Evolutionary conservation across 1,140 invertebrate genomes (phyloP).

Genomic region (Nasonia longicornis): DNA sequence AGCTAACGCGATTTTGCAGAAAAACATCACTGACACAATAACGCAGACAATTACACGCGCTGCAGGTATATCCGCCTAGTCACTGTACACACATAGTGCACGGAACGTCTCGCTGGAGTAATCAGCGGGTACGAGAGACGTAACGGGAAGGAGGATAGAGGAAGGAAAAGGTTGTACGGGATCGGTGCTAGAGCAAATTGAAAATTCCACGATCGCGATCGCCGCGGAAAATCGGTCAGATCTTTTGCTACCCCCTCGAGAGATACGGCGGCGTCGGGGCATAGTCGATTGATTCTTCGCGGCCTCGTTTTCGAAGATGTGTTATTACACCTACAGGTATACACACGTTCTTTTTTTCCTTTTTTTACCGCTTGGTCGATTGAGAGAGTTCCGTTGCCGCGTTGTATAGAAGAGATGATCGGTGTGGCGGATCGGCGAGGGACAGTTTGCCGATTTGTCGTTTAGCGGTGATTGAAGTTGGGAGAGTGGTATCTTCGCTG

Average conservation of each 20-base stretch:
- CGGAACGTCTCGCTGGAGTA: background rate
- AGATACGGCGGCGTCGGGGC: background rate
- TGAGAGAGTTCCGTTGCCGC: background rate
- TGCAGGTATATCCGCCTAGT: background rate
- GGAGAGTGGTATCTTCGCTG: background rate
- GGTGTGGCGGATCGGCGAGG: background rate
- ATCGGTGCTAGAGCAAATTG: background rate
- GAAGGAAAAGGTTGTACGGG: background rate
- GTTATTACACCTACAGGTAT: background rate
- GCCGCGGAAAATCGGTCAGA: conserved; percentile 16
- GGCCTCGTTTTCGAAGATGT: background rate
- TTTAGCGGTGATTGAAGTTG: background rate
- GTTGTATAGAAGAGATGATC: background rate
- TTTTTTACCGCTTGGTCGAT: background rate
- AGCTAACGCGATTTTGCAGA: conserved; percentile 12
- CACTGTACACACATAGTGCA: background rate
- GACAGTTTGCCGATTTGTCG: background rate
- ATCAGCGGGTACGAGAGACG: conserved; percentile 14
- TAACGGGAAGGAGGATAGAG: conserved; percentile 21
- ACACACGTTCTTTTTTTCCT: background rate
- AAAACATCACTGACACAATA: conserved; percentile 19
- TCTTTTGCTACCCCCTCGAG: conserved; percentile 7
- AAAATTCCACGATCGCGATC: conserved; percentile 22
- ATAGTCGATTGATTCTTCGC: background rate
- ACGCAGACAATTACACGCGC: conserved; percentile 22